Base-by-base conservation (phyloP, 1,140 invertebrate species). In the Drosophila orosa region DNA sequence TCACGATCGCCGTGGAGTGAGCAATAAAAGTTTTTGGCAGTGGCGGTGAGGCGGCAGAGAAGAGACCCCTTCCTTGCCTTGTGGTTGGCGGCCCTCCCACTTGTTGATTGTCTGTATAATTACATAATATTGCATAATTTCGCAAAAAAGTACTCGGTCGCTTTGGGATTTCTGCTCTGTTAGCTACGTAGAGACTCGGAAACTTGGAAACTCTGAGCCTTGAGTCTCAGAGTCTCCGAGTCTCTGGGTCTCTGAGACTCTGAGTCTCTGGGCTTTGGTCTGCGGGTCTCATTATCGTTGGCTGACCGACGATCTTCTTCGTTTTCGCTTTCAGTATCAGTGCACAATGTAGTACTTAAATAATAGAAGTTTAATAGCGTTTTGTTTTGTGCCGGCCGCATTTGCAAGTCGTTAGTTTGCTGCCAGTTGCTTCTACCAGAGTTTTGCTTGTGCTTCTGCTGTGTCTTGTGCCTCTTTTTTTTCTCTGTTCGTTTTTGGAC, bases 361-460 rank as follows among this genome's bases (percentile, higher is more conserved):
- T 91, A 90, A 89, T 91, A 85, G 83, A 79, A 85, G 89, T 90
- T 90, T 90, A 90, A 90, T 90, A 90, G 87, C 84, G 80, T 89
- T 89, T 89, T 89, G 84, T 89, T 72, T 72, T 66, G 33, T 60
- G 48, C 74, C 67, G 67, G 81, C 63, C 82, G 69, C 61, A 77
- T 62, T 75, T 86, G 74, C 74, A 79, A 82, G 82, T 86, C 74
- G 82, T 81, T 85, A 68, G 75, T 68, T 77, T 61, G n/a, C 55
- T 48, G 39, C 45, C 57, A 61, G 45, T 58, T 60, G 58, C 35
- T 60, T 55, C 63, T 45, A 37, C 31, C 57, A 33, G 27, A 50
- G 47, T 35, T 27, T 15, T 42, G 33, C 42, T 50, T 25, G 29
- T 52, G 29, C 8, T 33, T 50, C 15, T 45, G 42, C 22, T 13